phyloP scores from a whole-genome alignment of 2,113 vertebrate genomes.

The Zosterops pallidus region DNA sequence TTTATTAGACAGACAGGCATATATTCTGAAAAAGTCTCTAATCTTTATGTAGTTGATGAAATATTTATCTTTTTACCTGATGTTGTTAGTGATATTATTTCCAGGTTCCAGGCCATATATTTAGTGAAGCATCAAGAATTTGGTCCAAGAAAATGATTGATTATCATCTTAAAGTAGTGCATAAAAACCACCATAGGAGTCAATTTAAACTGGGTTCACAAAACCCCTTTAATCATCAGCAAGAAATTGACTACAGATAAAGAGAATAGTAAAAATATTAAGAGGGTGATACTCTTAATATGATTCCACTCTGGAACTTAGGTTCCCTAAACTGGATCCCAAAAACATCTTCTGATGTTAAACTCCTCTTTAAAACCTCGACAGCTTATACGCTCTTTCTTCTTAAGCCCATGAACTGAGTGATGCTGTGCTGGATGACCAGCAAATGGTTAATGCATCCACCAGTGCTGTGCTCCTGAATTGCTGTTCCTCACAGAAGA shows the following conservation, averaged over 20 bases:
- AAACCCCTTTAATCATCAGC: neutral
- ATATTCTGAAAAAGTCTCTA: neutral
- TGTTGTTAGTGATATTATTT: neutral
- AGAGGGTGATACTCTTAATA: neutral
- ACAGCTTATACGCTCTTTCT: neutral
- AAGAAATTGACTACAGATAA: neutral
- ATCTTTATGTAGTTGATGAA: neutral
- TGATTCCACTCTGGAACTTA: neutral
- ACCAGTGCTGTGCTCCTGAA: neutral
- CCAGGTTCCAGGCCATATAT: neutral
- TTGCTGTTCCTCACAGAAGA: neutral
- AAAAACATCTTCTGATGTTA: neutral
- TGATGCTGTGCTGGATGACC: neutral
- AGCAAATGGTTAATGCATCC: neutral
- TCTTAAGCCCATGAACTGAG: accelerated
- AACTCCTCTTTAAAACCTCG: neutral
- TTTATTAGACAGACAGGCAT: neutral
- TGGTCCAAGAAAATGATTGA: neutral
- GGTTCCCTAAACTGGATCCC: neutral
- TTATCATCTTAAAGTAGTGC: neutral
- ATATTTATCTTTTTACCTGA: neutral
- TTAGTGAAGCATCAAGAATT: neutral
- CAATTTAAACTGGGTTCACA: neutral
- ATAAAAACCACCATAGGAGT: neutral
- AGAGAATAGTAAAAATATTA: neutral